Evolutionary conservation across 2,888 invertebrate species (phyloP).

Genomic region (Leucania comma): DNA sequence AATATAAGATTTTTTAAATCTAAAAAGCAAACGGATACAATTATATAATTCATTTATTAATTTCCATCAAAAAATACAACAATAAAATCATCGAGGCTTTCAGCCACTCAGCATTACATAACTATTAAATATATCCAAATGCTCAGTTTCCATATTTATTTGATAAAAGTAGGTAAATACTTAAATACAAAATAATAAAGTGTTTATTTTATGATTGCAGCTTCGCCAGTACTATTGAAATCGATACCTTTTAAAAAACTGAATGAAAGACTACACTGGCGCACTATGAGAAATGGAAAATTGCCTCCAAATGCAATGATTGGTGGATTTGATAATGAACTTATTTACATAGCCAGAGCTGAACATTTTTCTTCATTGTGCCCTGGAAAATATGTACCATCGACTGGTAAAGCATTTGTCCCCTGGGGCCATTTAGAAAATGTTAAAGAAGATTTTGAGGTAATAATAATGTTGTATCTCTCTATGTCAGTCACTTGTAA

Average conservation of each 20-base stretch:
- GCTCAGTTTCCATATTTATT: background rate
- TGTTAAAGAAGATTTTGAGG: constrained; percentile 93
- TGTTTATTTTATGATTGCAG: constrained; percentile 28
- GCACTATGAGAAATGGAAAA: constrained; percentile 86
- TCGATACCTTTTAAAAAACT: constrained; percentile 34
- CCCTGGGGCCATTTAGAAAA: constrained; percentile 94
- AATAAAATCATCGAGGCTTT: background rate
- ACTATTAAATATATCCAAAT: background rate
- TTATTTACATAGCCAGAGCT: constrained; percentile 92
- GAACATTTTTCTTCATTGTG: constrained; percentile 93
- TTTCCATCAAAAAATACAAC: background rate
- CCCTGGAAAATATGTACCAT: constrained; percentile 94
- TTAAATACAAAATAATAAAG: background rate
- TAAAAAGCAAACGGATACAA: background rate
- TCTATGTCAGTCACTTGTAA: background rate
- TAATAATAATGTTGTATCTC: constrained; percentile 60
- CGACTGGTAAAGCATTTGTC: constrained; percentile 92
- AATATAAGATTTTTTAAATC: too few relatives aligned
- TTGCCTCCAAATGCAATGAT: constrained; percentile 93
- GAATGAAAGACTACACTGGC: constrained; percentile 91
- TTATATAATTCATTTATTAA: background rate
- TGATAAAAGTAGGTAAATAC: background rate
- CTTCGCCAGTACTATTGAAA: constrained; percentile 50
- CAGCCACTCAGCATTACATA: background rate
- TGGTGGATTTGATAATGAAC: constrained; percentile 92